Base-by-base conservation (phyloP, 2,888 invertebrate species). In the Megamerina dolium region DNA sequence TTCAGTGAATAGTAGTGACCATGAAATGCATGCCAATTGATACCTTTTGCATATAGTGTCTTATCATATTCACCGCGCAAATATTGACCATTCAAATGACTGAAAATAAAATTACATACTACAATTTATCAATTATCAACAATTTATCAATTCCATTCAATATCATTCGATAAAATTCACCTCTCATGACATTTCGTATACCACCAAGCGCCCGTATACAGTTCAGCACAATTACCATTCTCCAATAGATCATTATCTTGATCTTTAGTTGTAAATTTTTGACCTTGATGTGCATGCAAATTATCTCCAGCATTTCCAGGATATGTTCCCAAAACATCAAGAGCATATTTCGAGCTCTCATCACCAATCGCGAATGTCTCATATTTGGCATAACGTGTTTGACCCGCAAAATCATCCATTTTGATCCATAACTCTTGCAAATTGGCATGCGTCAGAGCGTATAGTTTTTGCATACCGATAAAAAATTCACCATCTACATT, bases 271-370 rank as follows among this genome's bases (percentile, higher is more conserved):
- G 13, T 21, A n/a, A 19, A 35, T 21, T 35, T 35, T 5, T 8
- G 12, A 18, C 20, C 19, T 8, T 19, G 20, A 2, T 35, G 35
- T 13, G n/a, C 2, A 10, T 4, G 12, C 13, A 35, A 21, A 18
- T 19, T 20, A 21, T 35, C 35, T n/a, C 35, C 35, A 12, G 35
- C 35, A 35, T 35, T 16, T 12, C 35, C 35, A 35, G 5, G n/a
- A 14, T 21, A 35, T 20, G 18, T 35, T 12, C 35, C 35, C 10
- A 35, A 13, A 12, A 35, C n/a, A 20, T 35, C 10, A 8, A 35
- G 13, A 21, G 35, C 35, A n/a, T 35, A 35, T 12, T n/a, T 4
- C 6, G 16, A n/a, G 10, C 12, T n/a, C 4, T 19, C 35, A 21
- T 12, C 18, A 19, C 17, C 14, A 14, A 13, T 13, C 14, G 20